Evolutionary conservation across 2,888 invertebrate species (phyloP).

Genomic region (Sphinx pinastri): DNA sequence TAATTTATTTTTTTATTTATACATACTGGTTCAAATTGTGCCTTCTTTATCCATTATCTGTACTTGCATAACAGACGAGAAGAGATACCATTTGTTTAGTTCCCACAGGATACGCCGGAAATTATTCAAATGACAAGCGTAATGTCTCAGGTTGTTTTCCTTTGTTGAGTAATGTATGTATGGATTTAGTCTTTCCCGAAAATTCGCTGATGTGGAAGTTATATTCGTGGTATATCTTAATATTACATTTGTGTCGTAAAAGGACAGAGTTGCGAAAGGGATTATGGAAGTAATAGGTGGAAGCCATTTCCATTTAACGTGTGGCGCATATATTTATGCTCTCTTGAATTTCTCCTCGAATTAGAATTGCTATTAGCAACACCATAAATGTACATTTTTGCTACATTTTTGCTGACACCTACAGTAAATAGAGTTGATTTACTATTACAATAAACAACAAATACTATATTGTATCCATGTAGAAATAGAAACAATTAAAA

Average conservation of each 20-base stretch:
- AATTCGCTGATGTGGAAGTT: constrained; percentile 8
- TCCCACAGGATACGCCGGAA: constrained; percentile 19
- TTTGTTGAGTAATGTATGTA: constrained; percentile 23
- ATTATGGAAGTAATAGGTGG: too few species aligned
- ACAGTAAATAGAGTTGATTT: too few species aligned
- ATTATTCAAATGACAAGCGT: constrained; percentile 25
- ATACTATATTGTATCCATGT: too few species aligned
- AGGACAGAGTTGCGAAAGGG: background rate
- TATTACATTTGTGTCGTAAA: background rate
- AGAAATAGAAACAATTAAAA: too few species aligned
- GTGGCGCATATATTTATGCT: too few species aligned
- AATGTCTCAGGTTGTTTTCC: constrained; percentile 22
- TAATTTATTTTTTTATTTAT: too few species aligned
- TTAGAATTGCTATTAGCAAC: too few species aligned
- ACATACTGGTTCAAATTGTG: background rate
- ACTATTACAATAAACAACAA: too few species aligned
- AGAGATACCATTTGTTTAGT: constrained; percentile 20
- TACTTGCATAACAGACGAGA: background rate
- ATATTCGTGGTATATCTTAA: background rate
- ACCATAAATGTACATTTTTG: too few species aligned
- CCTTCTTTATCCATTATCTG: constrained; percentile 6
- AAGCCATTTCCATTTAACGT: too few species aligned
- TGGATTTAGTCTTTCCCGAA: constrained; percentile 17
- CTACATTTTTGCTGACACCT: too few species aligned
- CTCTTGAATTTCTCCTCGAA: too few species aligned